Evolutionary conservation across 2,888 invertebrate genomes (phyloP), one percentile per base, ranked within the genome.

Genomic region (Agrotis puta): DNA sequence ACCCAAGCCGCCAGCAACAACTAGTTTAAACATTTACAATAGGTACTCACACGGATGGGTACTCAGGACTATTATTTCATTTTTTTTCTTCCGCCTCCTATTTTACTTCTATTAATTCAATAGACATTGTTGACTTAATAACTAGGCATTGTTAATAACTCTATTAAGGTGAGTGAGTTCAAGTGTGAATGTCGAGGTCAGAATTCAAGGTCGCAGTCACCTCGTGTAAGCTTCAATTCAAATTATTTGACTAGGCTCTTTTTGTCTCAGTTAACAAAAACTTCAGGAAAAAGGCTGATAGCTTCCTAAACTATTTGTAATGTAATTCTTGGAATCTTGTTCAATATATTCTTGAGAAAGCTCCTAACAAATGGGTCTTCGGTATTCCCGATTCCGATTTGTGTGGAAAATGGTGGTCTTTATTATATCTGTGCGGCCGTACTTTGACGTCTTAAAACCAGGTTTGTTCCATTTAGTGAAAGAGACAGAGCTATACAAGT

Each of bases 131-230:
- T 47, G 20, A 22, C 20, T 53, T 73, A 59, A 45, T 47, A 20
- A 53, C 18, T 33, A 33, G 18, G 6, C 6, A 62, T 70, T 27
- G 39, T 63, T 62, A 58, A 58, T 73, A 65, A 57, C 67, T 75
- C 43, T 50, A 43, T 59, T 61, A 48, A 50, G n/a, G 67, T 56
- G 69, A 61, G 50, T 18, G 68, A 68, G 50, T 61, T 68, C 77
- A 74, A 76, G 48, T 59, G 43, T 64, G 63, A 69, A 75, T 45
- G 48, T 64, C 45, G 33, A 59, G 78, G 70, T 56, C 24, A 50
- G n/a, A 0, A 20, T 45, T n/a, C 53, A 62, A 77, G 70, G 63
- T 63, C 77, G 50, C 3, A 24, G 27, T 9, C 56, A 33, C 43
- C 48, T 43, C 33, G 13, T 43, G 47, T 20, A 54, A 22, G 20